A percentile compares a stretch with the other conserved stretches of the same genome.
These are phyloP conservation scores for Solenopsis invicta DNA, from an alignment of 1,140 invertebrate species.

Conservation along the genomic window DNA sequence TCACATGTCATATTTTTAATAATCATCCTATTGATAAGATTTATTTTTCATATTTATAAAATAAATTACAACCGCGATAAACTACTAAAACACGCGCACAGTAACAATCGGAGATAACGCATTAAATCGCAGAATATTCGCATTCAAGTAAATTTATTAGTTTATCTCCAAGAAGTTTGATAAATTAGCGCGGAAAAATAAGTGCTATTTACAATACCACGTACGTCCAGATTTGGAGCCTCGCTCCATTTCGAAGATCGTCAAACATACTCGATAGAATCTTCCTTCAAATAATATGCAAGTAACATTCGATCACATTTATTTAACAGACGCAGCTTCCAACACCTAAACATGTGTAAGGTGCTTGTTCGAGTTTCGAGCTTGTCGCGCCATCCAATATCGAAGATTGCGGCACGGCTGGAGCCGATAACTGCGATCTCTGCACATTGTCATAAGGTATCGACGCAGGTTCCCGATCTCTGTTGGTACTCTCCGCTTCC, in stretches of 20 bases:
- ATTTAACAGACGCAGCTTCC: constrained; percentile 84
- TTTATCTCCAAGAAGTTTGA: constrained; percentile 28
- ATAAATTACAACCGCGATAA: constrained; percentile 72
- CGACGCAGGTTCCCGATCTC: constrained; percentile 71
- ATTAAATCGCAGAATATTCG: background rate
- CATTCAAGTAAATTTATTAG: constrained; percentile 5
- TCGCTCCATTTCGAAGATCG: constrained; percentile 29
- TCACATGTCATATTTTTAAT: constrained; percentile 8
- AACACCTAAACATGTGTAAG: constrained; percentile 83
- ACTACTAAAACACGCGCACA: constrained; percentile 56
- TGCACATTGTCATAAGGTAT: constrained; percentile 75
- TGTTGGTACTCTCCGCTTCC: constrained; percentile 73
- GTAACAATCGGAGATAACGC: constrained; percentile 41
- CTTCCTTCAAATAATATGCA: constrained; percentile 43
- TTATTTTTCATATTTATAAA: constrained; percentile 78
- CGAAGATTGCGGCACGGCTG: constrained; percentile 71
- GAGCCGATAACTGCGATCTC: constrained; percentile 77
- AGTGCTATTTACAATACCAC: constrained; percentile 57
- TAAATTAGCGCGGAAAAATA: constrained; percentile 16
- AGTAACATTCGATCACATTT: constrained; percentile 52
- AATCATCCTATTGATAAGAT: constrained; percentile 63
- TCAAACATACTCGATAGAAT: constrained; percentile 1
- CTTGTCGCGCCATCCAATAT: constrained; percentile 78
- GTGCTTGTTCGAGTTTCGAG: constrained; percentile 83
- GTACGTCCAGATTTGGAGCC: constrained; percentile 7